Evolutionary conservation across 2,888 invertebrate genomes (phyloP), one percentile per base, ranked within the genome.

Genomic region (Dimorphilus gyrociliatus): DNA sequence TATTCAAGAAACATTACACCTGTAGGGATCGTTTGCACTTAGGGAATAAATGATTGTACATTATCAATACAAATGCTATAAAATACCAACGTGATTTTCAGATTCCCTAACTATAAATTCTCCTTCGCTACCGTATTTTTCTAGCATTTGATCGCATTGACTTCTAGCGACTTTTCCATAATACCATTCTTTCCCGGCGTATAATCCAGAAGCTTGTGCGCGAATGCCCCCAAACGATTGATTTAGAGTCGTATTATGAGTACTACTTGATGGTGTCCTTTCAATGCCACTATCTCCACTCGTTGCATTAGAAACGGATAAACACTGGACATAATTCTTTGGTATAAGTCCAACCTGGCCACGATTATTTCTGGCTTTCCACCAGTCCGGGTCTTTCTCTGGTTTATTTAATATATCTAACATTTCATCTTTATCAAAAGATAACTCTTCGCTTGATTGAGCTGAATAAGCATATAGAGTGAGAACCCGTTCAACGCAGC

Each of bases 31-130:
- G n/a, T n/a, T n/a, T n/a, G n/a, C n/a, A n/a, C n/a, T n/a, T n/a
- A n/a, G n/a, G n/a, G n/a, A n/a, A n/a, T n/a, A n/a, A n/a, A n/a
- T n/a, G n/a, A n/a, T n/a, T n/a, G n/a, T n/a, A n/a, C n/a, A n/a
- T n/a, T n/a, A n/a, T n/a, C n/a, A n/a, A n/a, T n/a, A n/a, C n/a
- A n/a, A n/a, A n/a, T n/a, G n/a, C n/a, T n/a, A n/a, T n/a, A n/a
- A n/a, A n/a, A n/a, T n/a, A n/a, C n/a, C n/a, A 65, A 92, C 94
- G 68, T 92, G 94, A 51, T 94, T 92, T 72, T 97, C 97, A 60
- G 88, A 90, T 69, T 94, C 94, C 48, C 97, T 71, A 53, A 99
- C 88, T 56, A 99, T 76, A 71, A 88, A 99, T 69, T 97, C 94
- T 8, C 97, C 97, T 66, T 94, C 86, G 57, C 81, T 80, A 13